Percentiles rank a stretch among this genome's conserved stretches.
Evolutionary conservation across 2,113 vertebrate genomes (phyloP).

Genomic region (Acinonyx jubatus): DNA sequence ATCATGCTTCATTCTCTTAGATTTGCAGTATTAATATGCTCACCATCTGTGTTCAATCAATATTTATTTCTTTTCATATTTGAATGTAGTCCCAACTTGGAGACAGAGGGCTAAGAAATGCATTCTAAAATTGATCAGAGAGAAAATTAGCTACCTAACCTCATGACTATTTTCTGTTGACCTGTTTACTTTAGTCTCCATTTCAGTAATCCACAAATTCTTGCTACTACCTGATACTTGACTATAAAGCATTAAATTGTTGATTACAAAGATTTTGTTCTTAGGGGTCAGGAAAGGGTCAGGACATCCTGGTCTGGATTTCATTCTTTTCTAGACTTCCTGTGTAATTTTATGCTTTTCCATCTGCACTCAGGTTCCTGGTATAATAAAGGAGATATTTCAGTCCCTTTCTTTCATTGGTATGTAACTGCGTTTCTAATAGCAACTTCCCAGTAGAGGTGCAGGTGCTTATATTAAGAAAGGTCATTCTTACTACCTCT

Average conservation of each 20-base stretch:
- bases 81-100: conserved; percentile 30
- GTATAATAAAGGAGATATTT: conserved; percentile 13
- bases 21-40: conserved; percentile 21
- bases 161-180: neutral
- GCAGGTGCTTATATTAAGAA: neutral
- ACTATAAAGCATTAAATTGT: neutral
- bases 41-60: conserved; percentile 48
- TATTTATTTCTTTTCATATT: conserved; percentile 45
- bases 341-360: neutral
- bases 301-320: neutral
- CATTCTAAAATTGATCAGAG: neutral
- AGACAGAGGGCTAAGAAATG: conserved; percentile 36
- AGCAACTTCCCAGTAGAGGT: neutral
- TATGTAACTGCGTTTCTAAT: neutral
- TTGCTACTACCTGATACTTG: conserved; percentile 19
- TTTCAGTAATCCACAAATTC: conserved; percentile 46
- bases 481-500: neutral
- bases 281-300: conserved; percentile 15
- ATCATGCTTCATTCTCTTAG: neutral
- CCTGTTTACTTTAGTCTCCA: conserved; percentile 4
- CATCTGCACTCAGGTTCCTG: neutral
- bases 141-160: neutral
- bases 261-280: conserved; percentile 20
- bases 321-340: conserved; percentile 45
- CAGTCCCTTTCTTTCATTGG: neutral